Percentiles rank a stretch among this genome's conserved stretches.
Conservation (phyloP, 2,888 invertebrate species). For the Cetonia aurata region DNA sequence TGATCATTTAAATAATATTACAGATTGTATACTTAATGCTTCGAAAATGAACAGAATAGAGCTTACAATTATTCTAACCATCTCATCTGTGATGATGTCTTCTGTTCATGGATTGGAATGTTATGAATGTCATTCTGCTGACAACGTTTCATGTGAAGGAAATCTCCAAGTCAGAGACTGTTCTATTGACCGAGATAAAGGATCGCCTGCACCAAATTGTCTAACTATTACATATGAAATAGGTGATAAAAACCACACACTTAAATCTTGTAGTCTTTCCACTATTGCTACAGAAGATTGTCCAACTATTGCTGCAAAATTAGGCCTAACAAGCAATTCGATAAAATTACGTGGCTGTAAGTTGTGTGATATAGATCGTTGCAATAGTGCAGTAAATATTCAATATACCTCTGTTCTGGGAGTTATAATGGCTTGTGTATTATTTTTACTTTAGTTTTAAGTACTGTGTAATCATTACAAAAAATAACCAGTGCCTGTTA, state of each 20-base stretch:
- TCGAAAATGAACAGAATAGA: too few relatives aligned
- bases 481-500: too few relatives aligned
- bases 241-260: slow-evolving; percentile 3
- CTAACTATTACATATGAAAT: background rate
- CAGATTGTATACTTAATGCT: too few relatives aligned
- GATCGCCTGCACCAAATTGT: background rate
- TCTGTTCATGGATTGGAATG: background rate
- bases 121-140: slow-evolving; percentile 12
- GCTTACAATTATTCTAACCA: too few relatives aligned
- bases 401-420: background rate
- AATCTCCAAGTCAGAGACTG: background rate
- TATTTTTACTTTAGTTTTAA: slow-evolving; percentile 5
- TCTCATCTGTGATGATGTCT: too few relatives aligned
- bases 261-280: slow-evolving; percentile 3
- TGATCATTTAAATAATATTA: too few relatives aligned
- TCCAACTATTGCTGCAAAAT: background rate
- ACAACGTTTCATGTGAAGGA: background rate
- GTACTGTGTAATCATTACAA: too few relatives aligned
- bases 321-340: background rate
- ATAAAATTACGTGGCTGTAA: background rate
- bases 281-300: background rate
- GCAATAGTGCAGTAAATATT: slow-evolving; percentile 9
- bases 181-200: background rate
- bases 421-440: slow-evolving; percentile 20
- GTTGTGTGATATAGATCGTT: background rate